Percentiles rank a stretch among this genome's conserved stretches.
Evolutionary conservation across 2,888 invertebrate genomes (phyloP).

Genomic region (Odontocolon sp.): DNA sequence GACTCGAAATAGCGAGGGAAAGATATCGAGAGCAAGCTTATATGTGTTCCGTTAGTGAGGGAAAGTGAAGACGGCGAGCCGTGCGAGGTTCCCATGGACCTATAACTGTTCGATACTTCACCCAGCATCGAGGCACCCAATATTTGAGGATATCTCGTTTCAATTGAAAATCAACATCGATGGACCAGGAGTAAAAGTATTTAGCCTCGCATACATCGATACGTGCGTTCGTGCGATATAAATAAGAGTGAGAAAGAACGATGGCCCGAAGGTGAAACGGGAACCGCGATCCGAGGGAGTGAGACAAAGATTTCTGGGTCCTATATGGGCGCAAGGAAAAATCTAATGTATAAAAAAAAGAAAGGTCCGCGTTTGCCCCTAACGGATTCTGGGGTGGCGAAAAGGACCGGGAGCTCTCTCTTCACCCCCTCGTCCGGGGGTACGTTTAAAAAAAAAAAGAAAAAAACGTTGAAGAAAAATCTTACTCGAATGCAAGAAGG

Average conservation of each 20-base stretch:
- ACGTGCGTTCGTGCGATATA: slow-evolving; percentile 18
- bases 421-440: slow-evolving; percentile 5
- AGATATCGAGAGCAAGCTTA: too few relatives aligned
- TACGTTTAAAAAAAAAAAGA: slow-evolving; percentile 57
- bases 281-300: slow-evolving; percentile 56
- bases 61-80: too few relatives aligned
- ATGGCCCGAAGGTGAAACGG: slow-evolving; percentile 58
- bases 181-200: slow-evolving; percentile 49
- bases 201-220: slow-evolving; percentile 20
- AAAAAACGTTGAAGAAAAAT: slow-evolving; percentile 57
- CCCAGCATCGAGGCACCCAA: slow-evolving; percentile 65
- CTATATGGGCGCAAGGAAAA: slow-evolving; percentile 38
- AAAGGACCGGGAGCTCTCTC: slow-evolving; percentile 53
- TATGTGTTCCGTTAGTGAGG: too few relatives aligned
- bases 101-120: slow-evolving; percentile 72
- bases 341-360: slow-evolving; percentile 41
- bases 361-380: slow-evolving; percentile 67
- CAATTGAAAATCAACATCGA: slow-evolving; percentile 79
- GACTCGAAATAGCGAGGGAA: too few relatives aligned
- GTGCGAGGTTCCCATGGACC: slow-evolving; percentile 74
- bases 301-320: slow-evolving; percentile 65
- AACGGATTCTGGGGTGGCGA: slow-evolving; percentile 77
- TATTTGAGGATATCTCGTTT: slow-evolving; percentile 80
- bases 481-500: slow-evolving; percentile 19
- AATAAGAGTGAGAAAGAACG: slow-evolving; percentile 40